phyloP scores from a whole-genome alignment of 2,797 vertebrate species.

The Scolopax rusticola region DNA sequence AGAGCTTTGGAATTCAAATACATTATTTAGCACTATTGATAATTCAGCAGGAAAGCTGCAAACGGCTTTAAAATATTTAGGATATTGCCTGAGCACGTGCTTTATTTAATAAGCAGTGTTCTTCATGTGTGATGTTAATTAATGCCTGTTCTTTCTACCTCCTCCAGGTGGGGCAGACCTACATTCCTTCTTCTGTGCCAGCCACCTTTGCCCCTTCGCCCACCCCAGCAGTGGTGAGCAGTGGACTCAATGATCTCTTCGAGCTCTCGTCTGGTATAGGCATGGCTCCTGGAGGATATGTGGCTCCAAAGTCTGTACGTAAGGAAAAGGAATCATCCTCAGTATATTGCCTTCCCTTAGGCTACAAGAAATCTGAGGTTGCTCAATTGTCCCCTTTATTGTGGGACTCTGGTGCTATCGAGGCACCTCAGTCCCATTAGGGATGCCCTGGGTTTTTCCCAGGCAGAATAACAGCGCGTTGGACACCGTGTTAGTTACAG shows the following conservation, averaged over 20 bases:
- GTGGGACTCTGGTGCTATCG: not conserved
- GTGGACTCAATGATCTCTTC: constrained; percentile 95
- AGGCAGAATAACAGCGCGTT: not conserved
- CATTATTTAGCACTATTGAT: constrained; percentile 63
- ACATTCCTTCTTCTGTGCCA: constrained; percentile 95
- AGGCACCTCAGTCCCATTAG: not conserved
- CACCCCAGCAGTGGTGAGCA: constrained; percentile 92
- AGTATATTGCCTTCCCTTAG: not conserved
- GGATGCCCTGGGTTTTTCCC: not conserved
- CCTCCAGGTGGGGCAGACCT: constrained; percentile 94
- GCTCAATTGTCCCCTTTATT: not conserved
- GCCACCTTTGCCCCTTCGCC: constrained; percentile 96
- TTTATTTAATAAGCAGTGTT: constrained; percentile 9
- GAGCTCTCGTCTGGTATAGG: constrained; percentile 95
- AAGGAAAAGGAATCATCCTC: not conserved
- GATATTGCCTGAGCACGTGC: not conserved
- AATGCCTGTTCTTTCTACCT: not conserved
- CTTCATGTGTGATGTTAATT: not conserved
- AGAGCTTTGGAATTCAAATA: constrained; percentile 39
- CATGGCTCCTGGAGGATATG: constrained; percentile 90
- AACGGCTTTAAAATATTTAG: constrained; percentile 60
- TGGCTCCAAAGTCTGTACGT: constrained; percentile 92
- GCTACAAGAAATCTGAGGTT: not conserved
- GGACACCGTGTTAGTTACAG: not conserved
- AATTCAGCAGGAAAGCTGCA: constrained; percentile 26